phyloP scores from a whole-genome alignment of 2,797 vertebrate species.

The Onychomys leucogaster region DNA sequence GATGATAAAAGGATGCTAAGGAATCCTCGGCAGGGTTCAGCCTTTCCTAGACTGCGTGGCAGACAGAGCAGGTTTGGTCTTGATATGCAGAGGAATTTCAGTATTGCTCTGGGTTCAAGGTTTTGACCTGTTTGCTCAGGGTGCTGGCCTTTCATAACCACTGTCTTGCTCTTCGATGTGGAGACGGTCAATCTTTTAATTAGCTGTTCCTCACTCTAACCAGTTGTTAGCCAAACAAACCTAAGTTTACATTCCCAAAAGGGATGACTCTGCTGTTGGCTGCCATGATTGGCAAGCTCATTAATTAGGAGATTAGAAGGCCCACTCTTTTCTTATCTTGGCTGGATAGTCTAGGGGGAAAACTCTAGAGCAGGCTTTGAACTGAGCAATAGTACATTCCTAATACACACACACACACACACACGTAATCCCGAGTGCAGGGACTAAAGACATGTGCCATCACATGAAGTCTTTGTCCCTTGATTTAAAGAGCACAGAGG shows the following conservation, averaged over 20 bases:
- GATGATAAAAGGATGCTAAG: background rate
- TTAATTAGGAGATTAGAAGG: background rate
- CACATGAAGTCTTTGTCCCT: background rate
- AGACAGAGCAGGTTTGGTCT: background rate
- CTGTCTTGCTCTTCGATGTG: background rate
- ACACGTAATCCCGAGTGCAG: background rate
- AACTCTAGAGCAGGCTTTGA: background rate
- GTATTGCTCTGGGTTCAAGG: background rate
- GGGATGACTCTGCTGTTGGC: background rate
- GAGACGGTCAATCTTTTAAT: background rate
- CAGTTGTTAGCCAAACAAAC: background rate
- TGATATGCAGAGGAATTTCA: background rate
- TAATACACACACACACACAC: background rate
- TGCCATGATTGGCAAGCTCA: background rate
- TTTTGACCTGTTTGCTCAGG: background rate
- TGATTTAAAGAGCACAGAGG: background rate
- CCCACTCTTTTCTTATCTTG: background rate
- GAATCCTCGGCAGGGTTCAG: background rate
- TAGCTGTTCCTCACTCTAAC: background rate
- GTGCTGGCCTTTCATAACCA: background rate
- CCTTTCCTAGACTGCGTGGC: background rate
- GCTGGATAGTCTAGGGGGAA: background rate
- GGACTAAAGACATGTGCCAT: background rate
- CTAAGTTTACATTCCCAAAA: background rate
- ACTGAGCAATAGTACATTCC: background rate